Evolutionary conservation across 1,140 invertebrate species (phyloP), one percentile per base, ranked within the genome.

Genomic region (Aphelinus certus): DNA sequence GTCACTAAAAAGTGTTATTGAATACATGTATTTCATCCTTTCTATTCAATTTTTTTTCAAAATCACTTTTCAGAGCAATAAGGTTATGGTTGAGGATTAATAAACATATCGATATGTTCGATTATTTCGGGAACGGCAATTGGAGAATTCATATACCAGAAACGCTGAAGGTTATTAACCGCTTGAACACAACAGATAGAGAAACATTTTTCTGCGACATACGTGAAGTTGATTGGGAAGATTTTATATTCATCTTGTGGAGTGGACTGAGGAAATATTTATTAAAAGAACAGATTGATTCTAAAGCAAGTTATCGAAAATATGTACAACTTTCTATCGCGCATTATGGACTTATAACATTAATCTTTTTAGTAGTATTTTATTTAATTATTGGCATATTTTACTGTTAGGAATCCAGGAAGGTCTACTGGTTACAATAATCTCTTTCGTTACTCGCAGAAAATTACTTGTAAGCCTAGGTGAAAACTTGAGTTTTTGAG

Each of bases 181-280:
- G 79, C 57, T 84, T 94, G 78, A 84, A 87, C 45, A 77, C 80
- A 0, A 85, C 87, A 1, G 94, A 95, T 81, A 88, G 88, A 79
- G 80, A 87, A 42, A 75, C 88, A 2, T 93, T 92, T 79, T 87
- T 90, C 76, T 92, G 91, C 78, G 88, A 92, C 75, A 84, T 93
- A 2, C 75, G 81, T 0, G 71, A 82, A 4, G 71, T 93, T 1
- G 84, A 91, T 66, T 94, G 92, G 92, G 83, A 84, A 1, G 83
- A 87, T 6, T 93, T 91, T 79, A 88, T 92, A 67, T 79, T 84
- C 10, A 87, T 83, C 5, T 92, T 92, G 76, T 86, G 90, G 55
- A 83, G 86, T 55, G 92, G 92, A 2, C 79, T 89, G 9, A 82
- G 92, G 58, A 79, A 85, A 68, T 90, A 85, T 74, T 66, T 89